phyloP scores from a whole-genome alignment of 2,797 vertebrate species.

The Neomorphus geoffroyi region DNA sequence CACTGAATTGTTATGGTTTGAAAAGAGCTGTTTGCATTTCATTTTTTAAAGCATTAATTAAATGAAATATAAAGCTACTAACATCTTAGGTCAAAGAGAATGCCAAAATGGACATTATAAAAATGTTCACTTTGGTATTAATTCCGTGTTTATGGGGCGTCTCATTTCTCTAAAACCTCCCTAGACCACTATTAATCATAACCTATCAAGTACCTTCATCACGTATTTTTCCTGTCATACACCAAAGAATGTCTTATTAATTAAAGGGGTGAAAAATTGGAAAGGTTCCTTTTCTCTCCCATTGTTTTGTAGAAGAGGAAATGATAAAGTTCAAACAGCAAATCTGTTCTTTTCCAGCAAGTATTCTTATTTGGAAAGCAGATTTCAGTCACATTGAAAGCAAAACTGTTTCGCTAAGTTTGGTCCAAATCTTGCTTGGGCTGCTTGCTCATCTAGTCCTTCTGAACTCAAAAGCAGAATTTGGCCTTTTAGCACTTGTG shows the following conservation, averaged over 20 bases:
- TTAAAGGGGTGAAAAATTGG: conserved; percentile 63
- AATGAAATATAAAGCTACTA: conserved; percentile 69
- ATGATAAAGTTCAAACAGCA: conserved; percentile 45
- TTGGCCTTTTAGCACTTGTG: conserved; percentile 38
- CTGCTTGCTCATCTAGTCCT: conserved; percentile 24
- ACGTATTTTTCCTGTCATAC: conserved; percentile 64
- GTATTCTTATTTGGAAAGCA: conserved; percentile 42
- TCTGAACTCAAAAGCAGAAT: conserved; percentile 27
- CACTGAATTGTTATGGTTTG: conserved; percentile 55
- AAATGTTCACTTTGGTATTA: conserved; percentile 64
- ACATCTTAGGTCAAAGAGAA: conserved; percentile 37
- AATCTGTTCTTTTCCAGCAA: conserved; percentile 59
- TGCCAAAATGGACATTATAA: conserved; percentile 72
- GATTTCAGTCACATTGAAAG: conserved; percentile 42
- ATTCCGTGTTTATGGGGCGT: conserved; percentile 68
- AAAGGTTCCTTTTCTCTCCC: conserved; percentile 44
- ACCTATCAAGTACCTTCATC: conserved; percentile 61
- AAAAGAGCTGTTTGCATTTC: conserved; percentile 55
- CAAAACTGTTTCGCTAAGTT: conserved; percentile 32
- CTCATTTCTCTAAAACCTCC: conserved; percentile 67
- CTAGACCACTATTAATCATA: conserved; percentile 68
- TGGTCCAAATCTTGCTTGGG: not conserved
- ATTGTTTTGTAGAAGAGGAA: conserved; percentile 70
- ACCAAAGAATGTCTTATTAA: conserved; percentile 63
- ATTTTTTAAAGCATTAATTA: conserved; percentile 54